A percentile compares a stretch with the other conserved stretches of the same genome.
phyloP scores from a whole-genome alignment of 2,888 invertebrate genomes.

The Galeopsomyia nigrocyanea region DNA sequence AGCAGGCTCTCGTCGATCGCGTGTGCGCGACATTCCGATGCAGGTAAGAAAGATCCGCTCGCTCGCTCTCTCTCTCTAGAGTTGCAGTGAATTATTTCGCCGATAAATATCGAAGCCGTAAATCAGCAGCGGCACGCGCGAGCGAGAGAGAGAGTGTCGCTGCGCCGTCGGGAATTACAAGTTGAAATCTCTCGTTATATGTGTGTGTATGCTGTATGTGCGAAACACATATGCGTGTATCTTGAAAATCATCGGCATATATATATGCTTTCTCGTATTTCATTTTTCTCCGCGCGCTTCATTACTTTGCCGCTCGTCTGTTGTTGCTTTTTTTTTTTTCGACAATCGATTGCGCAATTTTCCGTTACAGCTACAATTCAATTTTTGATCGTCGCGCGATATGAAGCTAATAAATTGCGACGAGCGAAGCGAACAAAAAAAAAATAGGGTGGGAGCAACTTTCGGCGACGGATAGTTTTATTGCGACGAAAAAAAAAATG shows the following conservation, averaged over 20 bases:
- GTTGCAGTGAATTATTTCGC: constrained; percentile 32
- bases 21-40: constrained; percentile 4
- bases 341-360: too few species aligned
- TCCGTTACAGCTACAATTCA: too few species aligned
- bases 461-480: too few species aligned
- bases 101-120: constrained; percentile 39
- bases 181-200: constrained; percentile 18
- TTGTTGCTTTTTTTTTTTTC: too few species aligned
- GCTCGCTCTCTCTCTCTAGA: neutral
- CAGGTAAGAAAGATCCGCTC: constrained; percentile 14
- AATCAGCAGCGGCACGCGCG: constrained; percentile 27
- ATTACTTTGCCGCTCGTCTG: neutral
- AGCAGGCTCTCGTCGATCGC: constrained; percentile 10
- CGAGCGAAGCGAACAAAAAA: too few species aligned
- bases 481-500: too few species aligned
- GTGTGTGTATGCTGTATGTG: neutral
- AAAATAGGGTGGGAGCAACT: too few species aligned
- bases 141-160: constrained; percentile 21
- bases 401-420: too few species aligned
- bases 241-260: neutral
- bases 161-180: constrained; percentile 27
- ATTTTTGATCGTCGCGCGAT: too few species aligned
- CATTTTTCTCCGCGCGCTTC: neutral
- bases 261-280: too few species aligned
- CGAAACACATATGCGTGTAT: neutral